Evolutionary conservation across 2,888 invertebrate species (phyloP), one percentile per base, ranked within the genome.

Genomic region (Lissonota sp.): DNA sequence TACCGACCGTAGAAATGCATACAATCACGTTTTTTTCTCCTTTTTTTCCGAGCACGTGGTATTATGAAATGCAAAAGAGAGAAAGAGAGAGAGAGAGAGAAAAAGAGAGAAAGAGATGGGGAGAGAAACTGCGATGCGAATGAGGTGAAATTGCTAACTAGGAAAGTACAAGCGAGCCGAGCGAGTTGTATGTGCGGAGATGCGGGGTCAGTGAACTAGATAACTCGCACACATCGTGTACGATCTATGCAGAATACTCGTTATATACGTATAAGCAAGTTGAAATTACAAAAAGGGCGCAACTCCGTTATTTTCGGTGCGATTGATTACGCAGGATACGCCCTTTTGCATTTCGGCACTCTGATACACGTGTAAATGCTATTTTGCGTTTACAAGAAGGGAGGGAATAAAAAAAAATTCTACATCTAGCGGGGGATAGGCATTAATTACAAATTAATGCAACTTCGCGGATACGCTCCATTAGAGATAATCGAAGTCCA

Each of bases 391-490:
- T 26, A 26, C 26, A 1, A 26, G 26, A 26, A 26, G 26, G 3
- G 26, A 26, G 26, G 26, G 26, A 26, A 26, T 26, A 26, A 58
- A 81, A 73, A 26, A 58, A 81, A 73, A 78, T 70, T 81, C 53
- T 40, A 46, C 51, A 42, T 67, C 46, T 49, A 69, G 66, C 77
- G 78, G 26, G 26, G 26, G 67, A 71, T 78, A 53, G 63, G 83
- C 85, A 89, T 89, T 88, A 88, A 89, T 89, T 89, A 88, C 84
- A 86, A 89, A 89, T 89, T 89, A 90, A 88, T 86, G 87, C 86
- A 86, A 85, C 84, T 80, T 80, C 80, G 81, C 84, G 80, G 87
- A 86, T 85, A 86, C 86, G 87, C 86, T 85, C 86, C 85, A 88
- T 89, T 89, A 87, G 84, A 85, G 84, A 87, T 88, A 89, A 89